Conservation (phyloP, 1,140 invertebrate genomes). For the Saccostrea glomerata region DNA sequence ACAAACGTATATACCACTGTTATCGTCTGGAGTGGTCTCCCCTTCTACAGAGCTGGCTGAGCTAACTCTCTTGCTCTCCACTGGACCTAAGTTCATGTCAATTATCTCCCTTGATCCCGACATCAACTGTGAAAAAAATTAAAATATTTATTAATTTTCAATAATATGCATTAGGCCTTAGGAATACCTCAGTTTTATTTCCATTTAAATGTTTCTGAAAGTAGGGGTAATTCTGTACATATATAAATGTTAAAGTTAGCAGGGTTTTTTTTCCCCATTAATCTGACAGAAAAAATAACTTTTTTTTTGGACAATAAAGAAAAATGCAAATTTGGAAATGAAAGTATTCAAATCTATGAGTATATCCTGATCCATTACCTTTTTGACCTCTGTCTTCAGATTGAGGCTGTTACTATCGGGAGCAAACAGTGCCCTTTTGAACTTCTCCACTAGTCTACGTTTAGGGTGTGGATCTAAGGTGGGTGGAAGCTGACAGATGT, state of each 20-base stretch:
- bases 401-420: conserved; percentile 72
- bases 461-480: conserved; percentile 73
- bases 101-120: conserved; percentile 75
- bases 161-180: too few species aligned
- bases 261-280: too few species aligned
- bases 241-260: too few species aligned
- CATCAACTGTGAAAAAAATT: conserved; percentile 66
- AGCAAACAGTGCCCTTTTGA: conserved; percentile 76
- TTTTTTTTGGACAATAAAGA: too few species aligned
- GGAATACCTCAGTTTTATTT: too few species aligned
- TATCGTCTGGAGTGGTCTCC: conserved; percentile 48
- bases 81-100: conserved; percentile 71
- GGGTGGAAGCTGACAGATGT: conserved; percentile 77
- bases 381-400: conserved; percentile 76
- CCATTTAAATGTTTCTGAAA: too few species aligned
- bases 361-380: conserved; percentile 61
- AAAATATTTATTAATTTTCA: neutral
- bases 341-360: too few species aligned
- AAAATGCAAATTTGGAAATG: too few species aligned
- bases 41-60: conserved; percentile 57
- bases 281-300: too few species aligned
- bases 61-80: conserved; percentile 62
- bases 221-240: too few species aligned
- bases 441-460: conserved; percentile 74
- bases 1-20: neutral